These are phyloP conservation scores for Luperina nickerlii DNA, from an alignment of 2,888 invertebrate species.

Conservation along the genomic window DNA sequence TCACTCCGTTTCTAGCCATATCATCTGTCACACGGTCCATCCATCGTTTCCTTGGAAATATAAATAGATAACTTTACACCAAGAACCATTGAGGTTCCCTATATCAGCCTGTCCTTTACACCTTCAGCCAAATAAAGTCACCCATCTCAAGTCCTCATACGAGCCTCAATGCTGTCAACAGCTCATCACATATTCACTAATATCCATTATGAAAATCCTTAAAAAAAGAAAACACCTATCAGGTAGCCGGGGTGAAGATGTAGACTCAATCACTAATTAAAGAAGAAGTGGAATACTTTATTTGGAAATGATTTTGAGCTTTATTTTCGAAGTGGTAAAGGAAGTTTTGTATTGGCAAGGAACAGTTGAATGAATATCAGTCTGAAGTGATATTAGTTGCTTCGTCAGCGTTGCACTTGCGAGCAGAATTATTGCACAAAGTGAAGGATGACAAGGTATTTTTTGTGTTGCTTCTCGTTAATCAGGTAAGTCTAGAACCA, in stretches of 20 bases:
- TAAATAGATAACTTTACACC: no score
- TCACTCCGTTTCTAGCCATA: no score
- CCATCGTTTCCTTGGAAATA: no score
- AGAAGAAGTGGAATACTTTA: conserved; percentile 9
- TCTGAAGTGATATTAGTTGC: conserved; percentile 61
- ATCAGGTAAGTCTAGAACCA: not conserved
- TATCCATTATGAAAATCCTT: conserved; percentile 67
- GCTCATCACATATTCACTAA: conserved; percentile 57
- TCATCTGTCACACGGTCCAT: no score
- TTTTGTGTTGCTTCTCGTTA: not conserved
- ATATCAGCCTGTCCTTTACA: not conserved
- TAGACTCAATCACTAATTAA: conserved; percentile 78
- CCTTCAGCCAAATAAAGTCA: conserved; percentile 13
- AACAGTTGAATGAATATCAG: conserved; percentile 29
- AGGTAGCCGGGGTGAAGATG: conserved; percentile 78
- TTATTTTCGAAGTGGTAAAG: not conserved
- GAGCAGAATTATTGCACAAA: conserved; percentile 28
- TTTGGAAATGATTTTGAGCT: conserved; percentile 13
- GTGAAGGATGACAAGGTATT: not conserved
- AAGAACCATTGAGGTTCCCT: not conserved
- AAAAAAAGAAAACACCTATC: conserved; percentile 66
- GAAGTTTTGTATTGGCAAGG: conserved; percentile 5
- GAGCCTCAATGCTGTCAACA: conserved; percentile 57
- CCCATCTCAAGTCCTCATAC: not conserved
- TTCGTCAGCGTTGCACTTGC: conserved; percentile 61